Percentiles rank a stretch among this genome's conserved stretches.
Conservation (phyloP, 2,888 invertebrate species). For the Drosophila acutilabella region DNA sequence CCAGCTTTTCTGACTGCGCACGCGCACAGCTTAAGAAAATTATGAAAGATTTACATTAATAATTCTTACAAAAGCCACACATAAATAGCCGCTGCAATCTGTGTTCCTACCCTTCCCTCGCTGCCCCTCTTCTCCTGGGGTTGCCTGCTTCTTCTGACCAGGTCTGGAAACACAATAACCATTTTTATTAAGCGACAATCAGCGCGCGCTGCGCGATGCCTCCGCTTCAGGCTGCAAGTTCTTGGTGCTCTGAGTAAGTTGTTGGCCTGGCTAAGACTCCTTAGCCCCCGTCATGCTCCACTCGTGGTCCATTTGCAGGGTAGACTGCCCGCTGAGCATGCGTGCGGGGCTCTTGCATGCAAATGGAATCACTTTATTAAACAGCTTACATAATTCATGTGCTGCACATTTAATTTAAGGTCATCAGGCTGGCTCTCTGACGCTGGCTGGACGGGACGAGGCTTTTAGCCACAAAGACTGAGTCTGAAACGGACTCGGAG, state of each 20-base stretch:
- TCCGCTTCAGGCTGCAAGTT: conserved; percentile 41
- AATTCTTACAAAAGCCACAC: conserved; percentile 82
- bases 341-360: conserved; percentile 80
- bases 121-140: no score
- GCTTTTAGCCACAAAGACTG: conserved; percentile 1
- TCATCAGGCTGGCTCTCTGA: conserved; percentile 66
- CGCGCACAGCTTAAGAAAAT: conserved; percentile 82
- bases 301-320: conserved; percentile 19
- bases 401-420: conserved; percentile 83
- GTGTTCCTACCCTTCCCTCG: conserved; percentile 3
- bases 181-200: conserved; percentile 81
- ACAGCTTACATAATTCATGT: conserved; percentile 84
- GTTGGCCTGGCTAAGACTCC: conserved; percentile 38
- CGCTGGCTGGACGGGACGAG: conserved; percentile 8
- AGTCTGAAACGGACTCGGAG: background rate
- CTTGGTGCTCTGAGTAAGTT: conserved; percentile 42
- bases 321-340: conserved; percentile 75
- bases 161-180: conserved; percentile 74
- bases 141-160: conserved; percentile 11
- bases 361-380: conserved; percentile 84
- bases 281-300: conserved; percentile 10
- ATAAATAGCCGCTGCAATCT: conserved; percentile 77
- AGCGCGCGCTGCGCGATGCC: conserved; percentile 70
- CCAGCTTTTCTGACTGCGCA: conserved; percentile 53
- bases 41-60: conserved; percentile 83